Evolutionary conservation across 2,888 invertebrate genomes (phyloP).

Genomic region (Elysia crispata): DNA sequence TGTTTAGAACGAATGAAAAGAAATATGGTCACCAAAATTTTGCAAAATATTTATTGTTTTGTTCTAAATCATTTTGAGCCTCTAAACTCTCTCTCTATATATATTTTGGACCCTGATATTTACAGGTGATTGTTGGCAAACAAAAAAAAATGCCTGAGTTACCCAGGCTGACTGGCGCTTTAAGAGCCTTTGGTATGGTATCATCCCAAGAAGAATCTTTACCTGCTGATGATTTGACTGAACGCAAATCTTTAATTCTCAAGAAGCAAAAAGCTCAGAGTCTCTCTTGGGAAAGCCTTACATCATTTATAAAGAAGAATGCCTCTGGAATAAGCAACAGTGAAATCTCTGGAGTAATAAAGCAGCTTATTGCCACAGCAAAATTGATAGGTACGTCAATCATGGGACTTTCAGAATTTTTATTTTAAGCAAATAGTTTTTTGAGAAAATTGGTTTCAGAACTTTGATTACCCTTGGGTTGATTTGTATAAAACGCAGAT

Average conservation of each 20-base stretch:
- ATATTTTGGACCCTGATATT: not conserved
- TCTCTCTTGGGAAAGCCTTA: constrained; percentile 63
- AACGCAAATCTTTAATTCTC: constrained; percentile 59
- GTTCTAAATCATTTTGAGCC: no score
- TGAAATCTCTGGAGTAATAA: constrained; percentile 59
- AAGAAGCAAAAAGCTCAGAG: constrained; percentile 61
- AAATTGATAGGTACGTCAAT: constrained; percentile 52
- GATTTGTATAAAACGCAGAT: no score
- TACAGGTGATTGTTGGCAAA: not conserved
- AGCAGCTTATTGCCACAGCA: constrained; percentile 63
- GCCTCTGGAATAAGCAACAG: constrained; percentile 56
- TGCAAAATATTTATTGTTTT: no score
- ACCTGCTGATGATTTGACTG: constrained; percentile 55
- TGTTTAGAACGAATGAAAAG: no score
- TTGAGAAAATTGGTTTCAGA: no score
- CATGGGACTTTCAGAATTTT: no score
- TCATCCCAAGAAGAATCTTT: constrained; percentile 48
- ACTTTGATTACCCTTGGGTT: no score
- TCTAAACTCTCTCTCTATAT: no score
- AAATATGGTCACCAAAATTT: no score
- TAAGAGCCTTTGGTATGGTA: constrained; percentile 64
- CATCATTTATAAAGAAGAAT: constrained; percentile 57
- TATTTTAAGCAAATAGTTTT: no score
- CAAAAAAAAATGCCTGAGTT: constrained; percentile 54
- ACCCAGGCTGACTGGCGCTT: constrained; percentile 66